Base-by-base conservation (phyloP, 2,888 invertebrate species). In the Criorhina ranunculi region DNA sequence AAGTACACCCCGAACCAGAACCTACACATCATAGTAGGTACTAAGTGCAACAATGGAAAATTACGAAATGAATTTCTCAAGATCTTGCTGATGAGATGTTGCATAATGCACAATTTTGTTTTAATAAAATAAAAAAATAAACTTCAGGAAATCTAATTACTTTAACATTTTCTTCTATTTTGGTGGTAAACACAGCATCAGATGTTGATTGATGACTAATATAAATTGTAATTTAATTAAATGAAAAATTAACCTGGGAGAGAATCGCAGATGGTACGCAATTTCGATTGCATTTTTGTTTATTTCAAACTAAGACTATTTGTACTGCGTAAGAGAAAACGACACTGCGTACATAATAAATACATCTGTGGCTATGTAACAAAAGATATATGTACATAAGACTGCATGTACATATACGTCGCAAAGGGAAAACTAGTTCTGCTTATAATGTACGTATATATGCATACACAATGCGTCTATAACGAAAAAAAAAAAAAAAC, bases 391-490 rank as follows among this genome's bases (percentile, higher is more conserved):
- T 60, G 11, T n/a, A 29, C 24, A 12, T 31, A 31, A 44, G 31
- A 44, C 44, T 42, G 44, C 4, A 2, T 44, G 42, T 60, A 46
- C 46, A 46, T 46, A 46, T 62, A 44, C 62, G 60, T 12, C 62
- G 44, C 40, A 62, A 66, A 42, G 67, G 53, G 31, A 67, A 66
- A 67, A 67, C 67, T 67, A 67, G 67, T 67, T 67, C 37, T 51
- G 33, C 46, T 11, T 29, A 44, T 42, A n/a, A n/a, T n/a, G n/a
- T n/a, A 53, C 33, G 15, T 31, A 55, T 9, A 17, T 49, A 19
- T 37, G 12, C n/a, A n/a, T 35, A 64, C 17, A 64, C 49, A 35
- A 64, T 66, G 37, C 31, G 29, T 53, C 40, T 12, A 24, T 66
- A 29, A n/a, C 11, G 60, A 37, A 31, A 44, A 35, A 31, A n/a